Conservation (phyloP, 2,888 invertebrate genomes). For the Drosophila phalerata region DNA sequence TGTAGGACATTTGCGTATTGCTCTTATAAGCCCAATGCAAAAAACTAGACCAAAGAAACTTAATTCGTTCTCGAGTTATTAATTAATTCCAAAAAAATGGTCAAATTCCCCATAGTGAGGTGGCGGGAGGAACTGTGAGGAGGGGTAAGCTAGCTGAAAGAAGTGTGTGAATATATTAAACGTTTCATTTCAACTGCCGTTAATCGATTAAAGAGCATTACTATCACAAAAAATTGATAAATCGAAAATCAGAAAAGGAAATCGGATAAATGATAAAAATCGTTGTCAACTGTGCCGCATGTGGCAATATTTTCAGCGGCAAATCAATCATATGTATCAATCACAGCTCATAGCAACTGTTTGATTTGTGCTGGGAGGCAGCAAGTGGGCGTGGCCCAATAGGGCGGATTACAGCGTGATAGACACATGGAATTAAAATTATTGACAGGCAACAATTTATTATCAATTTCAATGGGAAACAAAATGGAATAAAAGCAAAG, state of each 20-base stretch:
- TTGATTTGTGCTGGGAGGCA: not conserved
- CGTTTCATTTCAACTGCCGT: not conserved
- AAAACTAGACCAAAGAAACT: too few species aligned
- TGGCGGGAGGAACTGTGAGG: not conserved
- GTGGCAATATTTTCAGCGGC: conserved; percentile 46
- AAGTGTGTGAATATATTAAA: not conserved
- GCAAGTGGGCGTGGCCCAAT: conserved; percentile 26
- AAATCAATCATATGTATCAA: conserved; percentile 58
- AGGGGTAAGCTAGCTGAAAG: not conserved
- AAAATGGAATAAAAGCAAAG: conserved; percentile 30
- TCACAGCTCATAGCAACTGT: conserved; percentile 15
- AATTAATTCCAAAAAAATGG: too few species aligned
- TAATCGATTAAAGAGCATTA: not conserved
- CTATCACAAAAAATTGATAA: not conserved
- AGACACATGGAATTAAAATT: conserved; percentile 79
- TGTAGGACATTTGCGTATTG: too few species aligned
- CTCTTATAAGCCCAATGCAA: too few species aligned
- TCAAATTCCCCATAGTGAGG: too few species aligned
- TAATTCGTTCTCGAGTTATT: too few species aligned
- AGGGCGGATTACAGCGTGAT: conserved; percentile 55
- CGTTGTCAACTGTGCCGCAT: conserved; percentile 41
- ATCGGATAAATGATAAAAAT: not conserved
- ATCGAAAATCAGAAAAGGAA: not conserved
- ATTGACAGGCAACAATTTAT: conserved; percentile 83
- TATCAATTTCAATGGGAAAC: conserved; percentile 67